A percentile compares a stretch with the other conserved stretches of the same genome.
phyloP scores from a whole-genome alignment of 2,797 vertebrate genomes.

The Phalloptychus januarius region DNA sequence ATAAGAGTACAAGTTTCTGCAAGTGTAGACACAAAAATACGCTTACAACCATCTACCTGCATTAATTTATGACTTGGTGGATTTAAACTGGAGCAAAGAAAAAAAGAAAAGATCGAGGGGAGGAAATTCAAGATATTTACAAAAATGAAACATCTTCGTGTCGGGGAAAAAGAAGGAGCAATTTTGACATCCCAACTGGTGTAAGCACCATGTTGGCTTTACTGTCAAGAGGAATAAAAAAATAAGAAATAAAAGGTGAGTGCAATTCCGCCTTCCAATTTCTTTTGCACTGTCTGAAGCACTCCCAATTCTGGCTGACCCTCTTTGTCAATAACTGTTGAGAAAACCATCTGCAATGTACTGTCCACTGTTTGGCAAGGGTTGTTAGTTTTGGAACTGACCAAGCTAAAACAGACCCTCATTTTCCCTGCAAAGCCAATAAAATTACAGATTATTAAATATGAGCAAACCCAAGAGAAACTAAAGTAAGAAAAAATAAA shows the following conservation, averaged over 20 bases:
- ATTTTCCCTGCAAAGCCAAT: constrained; percentile 39
- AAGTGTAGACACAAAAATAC: constrained; percentile 11
- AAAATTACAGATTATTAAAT: constrained; percentile 56
- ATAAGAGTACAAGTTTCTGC: constrained; percentile 17
- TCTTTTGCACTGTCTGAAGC: constrained; percentile 27
- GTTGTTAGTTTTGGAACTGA: constrained; percentile 50
- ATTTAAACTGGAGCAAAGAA: constrained; percentile 1
- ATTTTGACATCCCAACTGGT: constrained; percentile 21
- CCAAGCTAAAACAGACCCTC: constrained; percentile 14
- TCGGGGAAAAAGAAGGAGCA: not conserved
- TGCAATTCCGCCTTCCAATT: constrained; percentile 22
- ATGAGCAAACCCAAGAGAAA: constrained; percentile 42
- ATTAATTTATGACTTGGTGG: constrained; percentile 18
- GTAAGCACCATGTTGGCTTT: constrained; percentile 8
- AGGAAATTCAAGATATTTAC: constrained; percentile 20
- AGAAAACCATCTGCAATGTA: constrained; percentile 29
- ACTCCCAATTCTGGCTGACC: constrained; percentile 19
- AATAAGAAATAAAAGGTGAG: not conserved
- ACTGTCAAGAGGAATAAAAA: constrained; percentile 31
- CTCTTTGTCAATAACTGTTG: constrained; percentile 26
- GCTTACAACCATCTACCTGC: not conserved
- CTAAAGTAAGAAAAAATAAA: constrained; percentile 54
- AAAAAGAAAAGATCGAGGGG: not conserved
- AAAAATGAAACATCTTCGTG: constrained; percentile 18
- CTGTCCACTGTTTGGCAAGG: constrained; percentile 26